Percentiles rank a stretch among this genome's conserved stretches.
Evolutionary conservation across 2,888 invertebrate species (phyloP).

Genomic region (Caradrina kadenii): DNA sequence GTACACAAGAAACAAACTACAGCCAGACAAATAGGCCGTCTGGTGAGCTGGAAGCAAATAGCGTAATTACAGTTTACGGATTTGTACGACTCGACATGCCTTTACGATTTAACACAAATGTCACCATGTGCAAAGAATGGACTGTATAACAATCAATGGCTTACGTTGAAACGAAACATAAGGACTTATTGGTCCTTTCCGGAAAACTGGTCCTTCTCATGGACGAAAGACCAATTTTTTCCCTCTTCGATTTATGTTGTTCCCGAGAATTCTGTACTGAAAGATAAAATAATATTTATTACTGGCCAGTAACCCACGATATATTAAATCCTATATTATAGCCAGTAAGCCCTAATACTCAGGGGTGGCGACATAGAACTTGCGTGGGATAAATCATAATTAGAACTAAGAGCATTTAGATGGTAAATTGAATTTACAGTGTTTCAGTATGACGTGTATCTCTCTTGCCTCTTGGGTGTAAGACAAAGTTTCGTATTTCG

Average conservation of each 20-base stretch:
- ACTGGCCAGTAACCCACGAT: constrained; percentile 25
- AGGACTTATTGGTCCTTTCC: constrained; percentile 11
- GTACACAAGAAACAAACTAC: constrained; percentile 12
- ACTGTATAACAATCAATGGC: constrained; percentile 8
- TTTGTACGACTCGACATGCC: constrained; percentile 11
- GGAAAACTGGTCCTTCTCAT: not conserved
- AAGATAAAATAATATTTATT: constrained; percentile 44
- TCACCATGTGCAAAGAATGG: constrained; percentile 25
- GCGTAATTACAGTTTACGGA: constrained; percentile 24
- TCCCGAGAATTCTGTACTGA: constrained; percentile 15
- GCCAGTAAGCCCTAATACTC: constrained; percentile 19
- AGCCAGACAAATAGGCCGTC: not conserved
- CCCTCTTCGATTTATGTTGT: constrained; percentile 1
- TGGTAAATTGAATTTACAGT: constrained; percentile 18
- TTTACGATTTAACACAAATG: constrained; percentile 6
- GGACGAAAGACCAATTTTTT: not conserved
- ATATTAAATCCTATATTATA: constrained; percentile 25
- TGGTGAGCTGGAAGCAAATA: constrained; percentile 28
- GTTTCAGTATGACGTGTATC: constrained; percentile 15
- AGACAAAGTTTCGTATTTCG: constrained; percentile 37
- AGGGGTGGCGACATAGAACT: constrained; percentile 15
- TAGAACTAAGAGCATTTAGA: constrained; percentile 23
- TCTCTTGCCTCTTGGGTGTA: not conserved
- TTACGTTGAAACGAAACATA: constrained; percentile 15
- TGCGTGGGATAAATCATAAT: constrained; percentile 43